Evolutionary conservation across 2,888 invertebrate species (phyloP), one percentile per base, ranked within the genome.

Genomic region (Yponomeuta cagnagella): DNA sequence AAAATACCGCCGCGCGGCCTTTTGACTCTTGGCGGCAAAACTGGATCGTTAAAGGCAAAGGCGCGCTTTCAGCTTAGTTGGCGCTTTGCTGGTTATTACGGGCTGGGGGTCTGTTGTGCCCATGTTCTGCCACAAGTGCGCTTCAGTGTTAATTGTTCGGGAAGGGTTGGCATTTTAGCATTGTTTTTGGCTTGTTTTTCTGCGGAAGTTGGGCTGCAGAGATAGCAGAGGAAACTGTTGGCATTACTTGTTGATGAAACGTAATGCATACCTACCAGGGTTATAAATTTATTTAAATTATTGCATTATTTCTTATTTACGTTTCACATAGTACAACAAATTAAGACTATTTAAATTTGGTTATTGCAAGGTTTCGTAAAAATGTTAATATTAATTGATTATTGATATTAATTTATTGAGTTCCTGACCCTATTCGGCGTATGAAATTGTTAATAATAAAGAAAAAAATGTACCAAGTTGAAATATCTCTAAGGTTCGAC

Each of bases 61-160:
- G 82, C 79, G 83, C 77, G 81, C 76, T 82, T 81, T 76, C 89
- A 89, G 86, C 89, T 85, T 88, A 68, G 88, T 87, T 83, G 87
- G 86, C 79, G 77, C 76, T 74, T 75, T 74, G 73, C 73, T 74
- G 74, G 66, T 74, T 58, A 58, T 58, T 58, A 80, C 79, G 78
- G 79, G 48, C 70, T 65, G 70, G 65, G 33, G 86, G 84, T 85
- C 80, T 78, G 82, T 82, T 84, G 86, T 85, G 88, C 88, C 77
- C 86, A 88, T 80, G 89, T 90, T 90, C 90, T 90, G 88, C 79
- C 75, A 76, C 73, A 77, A 90, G 90, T 78, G 86, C 88, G 84
- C 90, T 91, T 82, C 83, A 79, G 81, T 90, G 84, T 86, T 90
- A 91, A 92, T 92, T 91, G 91, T 92, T 90, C 89, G 85, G 91